Evolutionary conservation across 2,888 invertebrate species (phyloP).

Genomic region (Neelides folsomi): DNA sequence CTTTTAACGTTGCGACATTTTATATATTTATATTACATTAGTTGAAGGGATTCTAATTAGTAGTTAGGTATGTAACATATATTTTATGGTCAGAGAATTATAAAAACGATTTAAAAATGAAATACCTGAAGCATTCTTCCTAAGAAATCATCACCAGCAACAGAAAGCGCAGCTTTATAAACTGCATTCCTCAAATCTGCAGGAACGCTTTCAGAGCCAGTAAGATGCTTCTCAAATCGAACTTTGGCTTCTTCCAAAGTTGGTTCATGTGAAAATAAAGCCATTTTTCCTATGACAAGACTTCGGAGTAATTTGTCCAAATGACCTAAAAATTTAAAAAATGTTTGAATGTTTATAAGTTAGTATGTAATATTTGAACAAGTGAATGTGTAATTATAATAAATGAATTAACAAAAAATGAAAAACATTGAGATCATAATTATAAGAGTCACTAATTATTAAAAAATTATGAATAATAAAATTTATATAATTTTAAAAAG

Average conservation of each 20-base stretch:
- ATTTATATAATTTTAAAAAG: neutral
- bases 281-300: slow-evolving; percentile 66
- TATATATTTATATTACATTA: too few relatives aligned
- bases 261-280: slow-evolving; percentile 62
- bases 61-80: neutral
- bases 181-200: slow-evolving; percentile 77
- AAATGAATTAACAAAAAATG: too few relatives aligned
- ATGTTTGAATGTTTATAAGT: neutral
- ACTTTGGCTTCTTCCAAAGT: slow-evolving; percentile 61
- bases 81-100: slow-evolving; percentile 35
- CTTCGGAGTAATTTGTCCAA: slow-evolving; percentile 71
- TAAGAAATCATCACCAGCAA: slow-evolving; percentile 45
- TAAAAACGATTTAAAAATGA: slow-evolving; percentile 36
- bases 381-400: too few relatives aligned
- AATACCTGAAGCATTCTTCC: slow-evolving; percentile 50
- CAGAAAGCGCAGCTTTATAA: slow-evolving; percentile 66
- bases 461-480: too few relatives aligned
- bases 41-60: too few relatives aligned
- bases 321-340: slow-evolving; percentile 43
- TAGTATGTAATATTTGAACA: too few relatives aligned
- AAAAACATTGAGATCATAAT: too few relatives aligned
- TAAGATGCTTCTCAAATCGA: slow-evolving; percentile 51
- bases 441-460: too few relatives aligned
- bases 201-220: slow-evolving; percentile 48
- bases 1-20: too few relatives aligned